Conservation (phyloP, 2,888 invertebrate species). For the Hesperia comma region DNA sequence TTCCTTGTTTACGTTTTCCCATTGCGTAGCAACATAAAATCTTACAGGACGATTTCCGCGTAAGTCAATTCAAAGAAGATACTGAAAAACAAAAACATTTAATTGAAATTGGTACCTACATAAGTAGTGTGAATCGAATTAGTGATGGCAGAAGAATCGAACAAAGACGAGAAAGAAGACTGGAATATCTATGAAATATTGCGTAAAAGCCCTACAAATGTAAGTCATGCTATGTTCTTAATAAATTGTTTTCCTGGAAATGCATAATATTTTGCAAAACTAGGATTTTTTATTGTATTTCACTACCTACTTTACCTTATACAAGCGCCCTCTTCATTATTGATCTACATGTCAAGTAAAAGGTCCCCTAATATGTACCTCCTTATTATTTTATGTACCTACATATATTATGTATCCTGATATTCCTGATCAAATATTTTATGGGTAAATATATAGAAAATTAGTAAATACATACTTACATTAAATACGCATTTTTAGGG, state of each 20-base stretch:
- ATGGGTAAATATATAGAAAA: too few species aligned
- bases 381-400: too few species aligned
- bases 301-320: too few species aligned
- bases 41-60: not conserved
- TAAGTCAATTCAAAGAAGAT: not conserved
- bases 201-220: conserved; percentile 84
- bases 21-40: conserved; percentile 55
- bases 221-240: conserved; percentile 53
- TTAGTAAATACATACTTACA: too few species aligned
- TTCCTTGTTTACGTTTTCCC: conserved; percentile 55
- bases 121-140: not conserved
- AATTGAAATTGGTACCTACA: not conserved
- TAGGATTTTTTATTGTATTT: too few species aligned
- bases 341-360: too few species aligned
- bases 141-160: conserved; percentile 75
- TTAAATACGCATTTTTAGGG: too few species aligned
- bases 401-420: too few species aligned
- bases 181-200: conserved; percentile 89
- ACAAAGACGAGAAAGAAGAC: conserved; percentile 84
- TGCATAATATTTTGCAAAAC: conserved; percentile 4
- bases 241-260: not conserved
- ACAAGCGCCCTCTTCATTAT: too few species aligned
- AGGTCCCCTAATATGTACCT: too few species aligned
- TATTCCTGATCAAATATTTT: too few species aligned
- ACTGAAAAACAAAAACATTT: conserved; percentile 9